Base-by-base conservation (phyloP, 2,888 invertebrate genomes). In the Anoncus sp. region DNA sequence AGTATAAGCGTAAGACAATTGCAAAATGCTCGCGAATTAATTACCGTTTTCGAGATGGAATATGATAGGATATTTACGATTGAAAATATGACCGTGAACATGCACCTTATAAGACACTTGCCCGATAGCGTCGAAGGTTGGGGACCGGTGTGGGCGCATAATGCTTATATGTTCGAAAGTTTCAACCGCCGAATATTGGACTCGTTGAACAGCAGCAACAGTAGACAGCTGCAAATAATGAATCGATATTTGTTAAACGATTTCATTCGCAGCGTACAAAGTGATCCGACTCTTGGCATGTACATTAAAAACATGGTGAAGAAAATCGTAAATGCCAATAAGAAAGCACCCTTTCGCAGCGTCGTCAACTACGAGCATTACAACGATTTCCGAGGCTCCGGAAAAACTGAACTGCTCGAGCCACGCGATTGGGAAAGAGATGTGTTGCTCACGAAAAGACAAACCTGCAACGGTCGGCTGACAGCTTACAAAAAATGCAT, bases 211-310 rank as follows among this genome's bases (percentile, higher is more conserved):
- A 72, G 63, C 20, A 62, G 62, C 43, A 43, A 47, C 51, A 49
- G 62, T 72, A 63, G 60, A 10, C 62, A 53, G 20, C 40, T 72
- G 16, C 63, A 72, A 53, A 72, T 72, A 43, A 55, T 63, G 12
- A 60, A 72, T 55, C 31, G 63, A 53, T 72, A 62, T 62, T 63
- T 60, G 55, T 51, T 72, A 27, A 72, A 40, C 18, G 51, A 63
- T 60, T 72, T 60, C 31, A 27, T 72, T 12, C 49, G 24, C 31
- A 49, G 51, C 51, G 16, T 71, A 60, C 38, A 20, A 22, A 65
- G 35, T 51, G 65, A 65, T 65, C 35, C 20, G 14, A 65, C 12
- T 38, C 7, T 51, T 10, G 22, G 20, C 65, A 14, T 38, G 38
- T 20, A 51, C 4, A 35, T 22, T 7, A 51, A 49, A 65, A 7